Base-by-base conservation (phyloP, 2,797 vertebrate genomes). In the Protonibea diacanthus region DNA sequence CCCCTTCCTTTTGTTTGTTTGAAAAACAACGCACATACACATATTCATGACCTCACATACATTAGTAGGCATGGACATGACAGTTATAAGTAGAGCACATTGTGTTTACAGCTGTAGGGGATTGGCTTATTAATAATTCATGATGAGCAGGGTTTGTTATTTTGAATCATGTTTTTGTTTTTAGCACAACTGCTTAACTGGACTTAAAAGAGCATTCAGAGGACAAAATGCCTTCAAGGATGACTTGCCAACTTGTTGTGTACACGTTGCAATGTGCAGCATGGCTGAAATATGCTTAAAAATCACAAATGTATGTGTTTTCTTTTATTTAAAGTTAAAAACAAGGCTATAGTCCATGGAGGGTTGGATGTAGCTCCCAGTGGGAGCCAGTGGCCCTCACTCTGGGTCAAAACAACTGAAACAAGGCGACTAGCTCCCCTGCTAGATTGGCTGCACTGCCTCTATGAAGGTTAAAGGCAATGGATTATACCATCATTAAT, bases 161-260 rank as follows among this genome's bases (percentile, higher is more conserved):
- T 82, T 81, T 71, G 49, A 47, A 64, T 72, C 48, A 6, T 77
- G 81, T 78, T 81, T 87, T 79, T 88, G 72, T 85, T 88, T 87
- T 73, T 56, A 66, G 57, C 53, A 23, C 49, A 58, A 51, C 51
- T 56, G 74, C 60, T 53, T 55, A 60, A 74, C 55, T 71, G 40
- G 18, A 74, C 38, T 56, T 49, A 44, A 68, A 80, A 80, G 48
- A 71, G 55, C 72, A 72, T 85, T 78, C 15, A 33, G 33, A 79
- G 67, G 74, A 80, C 74, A 63, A 82, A 58, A 29, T 5, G 49
- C 74, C 72, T 74, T 38, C 14, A 48, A 80, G 67, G 69, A 74
- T 44, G 4, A 67, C 65, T 66, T 25, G 6, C 23, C 72, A 55
- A 64, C 29, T 65, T 12, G 68, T 18, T 78, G 14, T 67, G 40